Conservation (phyloP, 1,140 invertebrate genomes). For the Drosophila mayri region DNA sequence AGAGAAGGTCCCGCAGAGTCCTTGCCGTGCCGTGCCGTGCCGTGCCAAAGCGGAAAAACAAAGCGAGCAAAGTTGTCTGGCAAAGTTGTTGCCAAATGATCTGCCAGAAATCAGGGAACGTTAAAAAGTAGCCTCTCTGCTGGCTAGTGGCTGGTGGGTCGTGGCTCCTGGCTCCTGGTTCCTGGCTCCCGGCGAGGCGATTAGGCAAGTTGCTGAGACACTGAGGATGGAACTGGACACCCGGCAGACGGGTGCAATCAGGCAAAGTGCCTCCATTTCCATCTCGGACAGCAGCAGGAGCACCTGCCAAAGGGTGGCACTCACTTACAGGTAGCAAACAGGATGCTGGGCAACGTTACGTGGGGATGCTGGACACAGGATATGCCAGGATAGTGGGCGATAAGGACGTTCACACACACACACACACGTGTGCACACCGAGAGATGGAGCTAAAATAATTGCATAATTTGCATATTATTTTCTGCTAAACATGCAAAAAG, state of each 20-base stretch:
- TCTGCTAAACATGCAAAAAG: conserved; percentile 83
- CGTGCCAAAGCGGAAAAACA: conserved; percentile 59
- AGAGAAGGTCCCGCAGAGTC: conserved; percentile 32
- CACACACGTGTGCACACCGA: conserved; percentile 17
- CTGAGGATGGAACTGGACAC: conserved; percentile 41
- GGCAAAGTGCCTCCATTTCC: conserved; percentile 72
- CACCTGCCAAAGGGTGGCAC: conserved; percentile 51
- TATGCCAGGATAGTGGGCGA: conserved; percentile 36
- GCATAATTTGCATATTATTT: conserved; percentile 84
- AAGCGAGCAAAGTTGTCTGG: conserved; percentile 25
- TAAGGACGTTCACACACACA: conserved; percentile 29
- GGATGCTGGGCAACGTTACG: not conserved
- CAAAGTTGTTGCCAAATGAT: conserved; percentile 76
- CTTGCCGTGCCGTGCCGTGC: conserved; percentile 53
- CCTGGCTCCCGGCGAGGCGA: conserved; percentile 48
- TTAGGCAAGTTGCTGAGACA: conserved; percentile 59
- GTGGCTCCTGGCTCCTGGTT: not conserved
- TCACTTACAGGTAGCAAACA: not conserved
- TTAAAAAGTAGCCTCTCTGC: conserved; percentile 57
- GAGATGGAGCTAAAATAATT: conserved; percentile 75
- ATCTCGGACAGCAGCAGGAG: conserved; percentile 9
- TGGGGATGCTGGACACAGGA: conserved; percentile 14
- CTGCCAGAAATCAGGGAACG: conserved; percentile 77
- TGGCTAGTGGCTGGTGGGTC: not conserved
- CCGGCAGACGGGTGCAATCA: conserved; percentile 75